These are phyloP conservation scores for Scomberomorus guttatus DNA, from an alignment of 2,797 vertebrate species.

Conservation along the genomic window DNA sequence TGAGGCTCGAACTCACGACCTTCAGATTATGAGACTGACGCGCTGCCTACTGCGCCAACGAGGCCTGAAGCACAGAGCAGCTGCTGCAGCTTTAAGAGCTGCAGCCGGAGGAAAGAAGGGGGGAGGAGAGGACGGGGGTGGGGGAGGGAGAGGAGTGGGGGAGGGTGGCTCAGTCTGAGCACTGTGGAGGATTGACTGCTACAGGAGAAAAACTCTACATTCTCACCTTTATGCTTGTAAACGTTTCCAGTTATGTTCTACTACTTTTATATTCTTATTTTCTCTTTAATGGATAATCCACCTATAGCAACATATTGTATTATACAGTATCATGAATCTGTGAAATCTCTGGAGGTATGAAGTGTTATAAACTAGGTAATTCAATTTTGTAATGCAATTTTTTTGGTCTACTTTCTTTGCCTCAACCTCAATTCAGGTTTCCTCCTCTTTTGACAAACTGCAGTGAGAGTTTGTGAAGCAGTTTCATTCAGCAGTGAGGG, in stretches of 20 bases:
- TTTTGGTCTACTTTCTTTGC: not conserved
- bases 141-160: not conserved
- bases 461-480: constrained; percentile 5
- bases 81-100: constrained; percentile 30
- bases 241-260: no score
- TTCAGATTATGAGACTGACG: constrained; percentile 83
- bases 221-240: not conserved
- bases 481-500: constrained; percentile 28
- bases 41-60: constrained; percentile 83
- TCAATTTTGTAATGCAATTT: not conserved
- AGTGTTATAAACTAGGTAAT: not conserved
- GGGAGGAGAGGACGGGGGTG: no score
- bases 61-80: fast-evolving
- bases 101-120: fast-evolving
- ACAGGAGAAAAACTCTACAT: not conserved
- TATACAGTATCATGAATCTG: not conserved
- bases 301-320: not conserved
- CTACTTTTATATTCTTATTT: not conserved
- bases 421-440: constrained; percentile 5
- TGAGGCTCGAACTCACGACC: constrained; percentile 84
- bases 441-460: not conserved
- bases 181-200: no score
- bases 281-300: not conserved
- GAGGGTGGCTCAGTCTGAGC: not conserved
- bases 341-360: not conserved